These are phyloP conservation scores for Entomyzon cyanotis DNA, from an alignment of 2,113 vertebrate species.

Conservation along the genomic window DNA sequence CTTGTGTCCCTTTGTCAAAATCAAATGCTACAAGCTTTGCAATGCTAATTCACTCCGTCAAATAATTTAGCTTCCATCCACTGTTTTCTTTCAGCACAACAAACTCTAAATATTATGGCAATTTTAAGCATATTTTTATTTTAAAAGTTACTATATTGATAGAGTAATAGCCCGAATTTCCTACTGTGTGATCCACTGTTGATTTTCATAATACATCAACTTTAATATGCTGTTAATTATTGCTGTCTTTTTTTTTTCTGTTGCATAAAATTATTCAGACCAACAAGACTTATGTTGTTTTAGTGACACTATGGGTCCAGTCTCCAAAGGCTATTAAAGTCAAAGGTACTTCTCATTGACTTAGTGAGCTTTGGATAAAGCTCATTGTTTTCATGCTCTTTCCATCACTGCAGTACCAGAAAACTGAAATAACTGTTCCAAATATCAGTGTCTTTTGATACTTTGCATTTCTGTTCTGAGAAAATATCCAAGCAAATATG, in stretches of 20 bases:
- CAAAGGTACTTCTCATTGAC: background rate
- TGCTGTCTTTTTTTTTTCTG: background rate
- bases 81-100: background rate
- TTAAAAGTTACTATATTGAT: background rate
- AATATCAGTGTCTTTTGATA: conserved; percentile 54
- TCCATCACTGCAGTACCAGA: background rate
- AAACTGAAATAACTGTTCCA: conserved; percentile 40
- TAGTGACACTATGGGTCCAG: background rate
- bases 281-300: background rate
- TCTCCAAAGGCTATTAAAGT: background rate
- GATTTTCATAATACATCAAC: background rate
- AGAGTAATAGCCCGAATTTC: background rate
- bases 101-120: background rate
- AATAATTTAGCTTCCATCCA: background rate
- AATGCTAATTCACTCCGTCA: background rate
- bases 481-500: conserved; percentile 61
- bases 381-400: conserved; percentile 29
- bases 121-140: background rate
- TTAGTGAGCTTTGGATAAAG: conserved; percentile 33
- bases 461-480: conserved; percentile 49
- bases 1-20: background rate
- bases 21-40: background rate
- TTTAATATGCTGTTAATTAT: background rate
- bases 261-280: background rate
- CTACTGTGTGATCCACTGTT: background rate